phyloP scores from a whole-genome alignment of 2,797 vertebrate genomes.

The Melanotaenia boesemani region DNA sequence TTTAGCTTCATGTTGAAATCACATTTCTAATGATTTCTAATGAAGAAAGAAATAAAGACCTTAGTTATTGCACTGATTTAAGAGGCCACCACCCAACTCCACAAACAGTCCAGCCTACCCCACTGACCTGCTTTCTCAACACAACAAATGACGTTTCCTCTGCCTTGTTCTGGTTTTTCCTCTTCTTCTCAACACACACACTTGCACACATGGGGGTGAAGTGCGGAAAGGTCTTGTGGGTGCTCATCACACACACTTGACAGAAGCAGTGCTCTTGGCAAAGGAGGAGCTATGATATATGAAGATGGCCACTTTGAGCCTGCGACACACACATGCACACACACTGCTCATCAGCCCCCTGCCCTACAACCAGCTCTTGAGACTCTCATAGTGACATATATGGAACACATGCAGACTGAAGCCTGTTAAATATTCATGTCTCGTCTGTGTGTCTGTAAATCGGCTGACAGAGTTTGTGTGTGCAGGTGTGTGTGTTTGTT shows the following conservation, averaged over 20 bases:
- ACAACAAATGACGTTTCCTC: constrained; percentile 43
- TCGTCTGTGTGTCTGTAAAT: constrained; percentile 67
- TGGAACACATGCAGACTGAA: constrained; percentile 78
- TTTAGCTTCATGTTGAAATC: too few relatives aligned
- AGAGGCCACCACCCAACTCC: constrained; percentile 5
- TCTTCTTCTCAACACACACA: constrained; percentile 6
- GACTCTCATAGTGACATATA: constrained; percentile 80
- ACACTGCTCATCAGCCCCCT: constrained; percentile 66
- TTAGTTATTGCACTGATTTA: neutral
- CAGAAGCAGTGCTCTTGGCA: constrained; percentile 76
- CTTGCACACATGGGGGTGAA: constrained; percentile 35
- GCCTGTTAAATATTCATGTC: constrained; percentile 84
- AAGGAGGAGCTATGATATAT: constrained; percentile 76
- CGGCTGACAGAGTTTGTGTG: constrained; percentile 26
- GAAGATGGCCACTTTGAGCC: constrained; percentile 74
- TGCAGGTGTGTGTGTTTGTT: neutral
- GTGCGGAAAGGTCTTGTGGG: constrained; percentile 64
- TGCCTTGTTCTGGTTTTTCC: constrained; percentile 17
- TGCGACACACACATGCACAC: constrained; percentile 29
- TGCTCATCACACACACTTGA: constrained; percentile 78
- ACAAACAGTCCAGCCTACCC: constrained; percentile 49
- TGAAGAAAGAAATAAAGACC: neutral
- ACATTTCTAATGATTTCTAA: neutral
- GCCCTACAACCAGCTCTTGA: constrained; percentile 74
- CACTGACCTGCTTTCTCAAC: constrained; percentile 75